These are phyloP conservation scores for Gallinago paraguaiae DNA, from an alignment of 2,113 vertebrate genomes.

Conservation along the genomic window DNA sequence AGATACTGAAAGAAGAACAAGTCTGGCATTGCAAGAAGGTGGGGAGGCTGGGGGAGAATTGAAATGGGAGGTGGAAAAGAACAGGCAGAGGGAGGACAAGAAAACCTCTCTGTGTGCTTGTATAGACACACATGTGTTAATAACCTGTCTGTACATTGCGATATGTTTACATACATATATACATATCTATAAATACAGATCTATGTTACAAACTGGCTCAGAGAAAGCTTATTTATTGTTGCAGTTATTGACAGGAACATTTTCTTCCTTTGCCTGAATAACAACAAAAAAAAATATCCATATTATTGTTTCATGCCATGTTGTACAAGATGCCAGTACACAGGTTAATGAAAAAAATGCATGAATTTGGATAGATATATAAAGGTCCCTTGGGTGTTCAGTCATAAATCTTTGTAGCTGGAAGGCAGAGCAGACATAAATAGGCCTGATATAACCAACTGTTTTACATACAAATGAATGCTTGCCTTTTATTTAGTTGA, in stretches of 20 bases:
- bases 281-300: background rate
- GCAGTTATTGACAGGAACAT: background rate
- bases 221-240: background rate
- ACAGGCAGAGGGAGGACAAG: background rate
- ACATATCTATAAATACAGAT: background rate
- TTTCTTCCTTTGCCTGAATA: background rate
- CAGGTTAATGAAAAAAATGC: slow-evolving; percentile 70
- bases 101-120: background rate
- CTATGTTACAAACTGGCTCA: background rate
- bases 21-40: background rate
- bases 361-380: slow-evolving; percentile 64
- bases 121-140: background rate
- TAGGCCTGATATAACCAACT: slow-evolving; percentile 63
- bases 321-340: slow-evolving; percentile 64
- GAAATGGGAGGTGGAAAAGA: background rate
- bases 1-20: background rate
- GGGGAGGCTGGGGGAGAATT: slow-evolving; percentile 18
- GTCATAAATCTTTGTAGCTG: slow-evolving; percentile 69
- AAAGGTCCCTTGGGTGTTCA: slow-evolving; percentile 68
- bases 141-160: background rate
- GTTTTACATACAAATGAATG: slow-evolving; percentile 73
- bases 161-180: too few relatives aligned
- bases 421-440: slow-evolving; percentile 65
- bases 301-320: slow-evolving; percentile 48
- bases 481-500: slow-evolving; percentile 67